Evolutionary conservation across 2,113 vertebrate species (phyloP), one percentile per base, ranked within the genome.

Genomic region (Osmerus eperlanus): DNA sequence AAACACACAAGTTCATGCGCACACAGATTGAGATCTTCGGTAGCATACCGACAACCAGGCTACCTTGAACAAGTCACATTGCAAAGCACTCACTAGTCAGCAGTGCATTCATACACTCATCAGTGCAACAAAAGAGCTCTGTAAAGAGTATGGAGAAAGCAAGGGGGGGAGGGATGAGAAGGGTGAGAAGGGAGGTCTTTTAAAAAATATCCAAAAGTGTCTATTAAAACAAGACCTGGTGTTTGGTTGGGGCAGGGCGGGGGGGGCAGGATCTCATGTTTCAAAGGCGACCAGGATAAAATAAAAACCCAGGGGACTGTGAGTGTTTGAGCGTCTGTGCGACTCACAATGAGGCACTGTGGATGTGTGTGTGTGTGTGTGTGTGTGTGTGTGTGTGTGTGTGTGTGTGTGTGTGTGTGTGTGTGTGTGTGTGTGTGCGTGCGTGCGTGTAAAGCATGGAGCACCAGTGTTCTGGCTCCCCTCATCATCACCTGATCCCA

Each of bases 41-140:
- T 21, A 65, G 71, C 1, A 16, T 63, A 64, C 67, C 36, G 55
- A 58, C 32, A 74, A 58, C 79, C 77, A 78, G 77, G 71, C 77
- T 83, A 87, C 84, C 75, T 77, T 84, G 19, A 81, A 73, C 67
- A 29, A 84, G 88, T 89, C 86, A 89, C 82, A 86, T 83, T 89
- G 84, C 81, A 73, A 66, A 63, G 84, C 81, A 67, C 80, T 64
- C 72, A 80, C 64, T 13, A 83, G 84, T 90, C 88, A 91, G 88
- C 87, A 80, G 83, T 87, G 86, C 68, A 41, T 89, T 91, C 90
- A 92, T 88, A 91, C 90, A 89, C 80, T 91, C 85, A 70, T 77
- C 76, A 36, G 72, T 32, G 81, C 87, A 88, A 90, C 83, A 81
- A 56, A 68, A 67, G 52, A 85, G 71, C 86, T 86, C 83, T 86